Base-by-base conservation (phyloP, 2,888 invertebrate genomes). In the Macroteleia sp. region DNA sequence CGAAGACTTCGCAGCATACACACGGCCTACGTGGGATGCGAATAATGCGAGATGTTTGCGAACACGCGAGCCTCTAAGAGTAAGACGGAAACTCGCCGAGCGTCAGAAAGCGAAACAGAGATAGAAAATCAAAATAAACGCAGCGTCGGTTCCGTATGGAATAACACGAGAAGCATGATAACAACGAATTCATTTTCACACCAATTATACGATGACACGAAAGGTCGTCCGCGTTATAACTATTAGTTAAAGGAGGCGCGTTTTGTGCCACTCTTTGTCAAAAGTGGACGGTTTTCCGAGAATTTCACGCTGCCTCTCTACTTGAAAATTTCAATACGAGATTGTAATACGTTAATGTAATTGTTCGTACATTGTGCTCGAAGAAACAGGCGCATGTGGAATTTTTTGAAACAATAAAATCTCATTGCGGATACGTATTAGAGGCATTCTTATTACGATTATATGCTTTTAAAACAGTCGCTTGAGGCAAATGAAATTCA, bases 1-100 rank as follows among this genome's bases (percentile, higher is more conserved):
- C 85, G 70, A 59, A 57, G 70, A 36, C 41, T 73, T 66, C 39
- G 54, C 57, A 14, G 52, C 62, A 62, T 34, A 69, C 46, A 66
- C 52, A 16, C 50, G 62, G 44, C 62, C 73, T 81, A 73, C 80
- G 56, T 80, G 54, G 75, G 81, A 81, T 82, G 80, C 76, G 70
- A 82, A 82, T 85, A 85, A 81, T 81, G 79, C 77, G 75, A 76
- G 82, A 39, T 73, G 74, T 73, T 75, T 54, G 74, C 75, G 74
- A 74, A 56, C 79, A 75, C 69, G 82, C 82, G 76, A 81, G 76
- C 79, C 36, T 19, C 28, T 28, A 30, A 54, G 61, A 32, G 20
- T 42, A 30, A 62, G 50, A 32, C 42, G 54, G 52, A 39, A 48
- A 28, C n/a, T n/a, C n/a, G n/a, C n/a, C n/a, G n/a, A n/a, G n/a